These are phyloP conservation scores for Hyperoplus immaculatus DNA, from an alignment of 2,797 vertebrate genomes.

Conservation along the genomic window DNA sequence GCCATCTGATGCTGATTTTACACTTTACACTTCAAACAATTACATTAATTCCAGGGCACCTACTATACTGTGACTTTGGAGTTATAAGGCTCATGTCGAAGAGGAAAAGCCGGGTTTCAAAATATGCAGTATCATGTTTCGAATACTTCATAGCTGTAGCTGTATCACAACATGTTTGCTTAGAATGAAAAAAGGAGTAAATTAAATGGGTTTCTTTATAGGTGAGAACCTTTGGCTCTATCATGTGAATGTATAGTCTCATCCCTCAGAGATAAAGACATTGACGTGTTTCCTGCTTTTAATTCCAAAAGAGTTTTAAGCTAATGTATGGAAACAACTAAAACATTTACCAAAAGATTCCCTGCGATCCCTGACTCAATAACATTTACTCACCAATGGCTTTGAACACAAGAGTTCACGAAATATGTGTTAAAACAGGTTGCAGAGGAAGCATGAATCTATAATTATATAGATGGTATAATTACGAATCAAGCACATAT, in stretches of 20 bases:
- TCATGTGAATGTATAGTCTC: constrained; percentile 15
- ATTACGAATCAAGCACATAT: constrained; percentile 82
- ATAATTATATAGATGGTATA: constrained; percentile 82
- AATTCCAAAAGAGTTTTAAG: constrained; percentile 70
- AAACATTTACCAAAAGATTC: constrained; percentile 65
- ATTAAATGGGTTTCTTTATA: constrained; percentile 16
- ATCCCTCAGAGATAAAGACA: constrained; percentile 20
- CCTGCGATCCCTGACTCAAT: constrained; percentile 57
- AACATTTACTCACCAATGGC: constrained; percentile 65
- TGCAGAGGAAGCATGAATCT: constrained; percentile 73
- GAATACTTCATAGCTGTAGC: constrained; percentile 18
- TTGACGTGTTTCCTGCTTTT: constrained; percentile 51
- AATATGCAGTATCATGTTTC: constrained; percentile 54
- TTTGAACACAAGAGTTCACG: constrained; percentile 65
- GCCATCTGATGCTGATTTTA: constrained; percentile 77
- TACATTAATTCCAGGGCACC: constrained; percentile 70
- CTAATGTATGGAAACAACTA: constrained; percentile 61
- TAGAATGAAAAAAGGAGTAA: constrained; percentile 37
- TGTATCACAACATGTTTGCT: constrained; percentile 7
- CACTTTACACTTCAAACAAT: constrained; percentile 80
- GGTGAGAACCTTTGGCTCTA: constrained; percentile 22
- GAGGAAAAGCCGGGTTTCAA: constrained; percentile 46
- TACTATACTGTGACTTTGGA: constrained; percentile 50
- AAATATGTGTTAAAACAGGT: constrained; percentile 80
- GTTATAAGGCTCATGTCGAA: constrained; percentile 55